These are phyloP conservation scores for Brenthis ino DNA, from an alignment of 2,888 invertebrate species.

Conservation along the genomic window DNA sequence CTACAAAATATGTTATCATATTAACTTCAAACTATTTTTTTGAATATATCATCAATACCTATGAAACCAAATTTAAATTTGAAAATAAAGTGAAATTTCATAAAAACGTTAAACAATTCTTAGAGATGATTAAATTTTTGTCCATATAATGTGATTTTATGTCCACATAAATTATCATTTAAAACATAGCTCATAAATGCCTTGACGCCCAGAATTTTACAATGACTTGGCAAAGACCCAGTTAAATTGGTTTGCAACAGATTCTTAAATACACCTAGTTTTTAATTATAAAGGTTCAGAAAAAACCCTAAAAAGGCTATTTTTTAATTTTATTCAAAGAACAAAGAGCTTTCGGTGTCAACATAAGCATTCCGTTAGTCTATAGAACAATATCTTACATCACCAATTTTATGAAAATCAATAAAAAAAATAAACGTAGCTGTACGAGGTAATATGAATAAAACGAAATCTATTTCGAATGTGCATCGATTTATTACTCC, in stretches of 20 bases:
- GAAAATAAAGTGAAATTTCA: not conserved
- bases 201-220: constrained; percentile 24
- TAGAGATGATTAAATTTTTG: not conserved
- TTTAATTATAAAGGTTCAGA: too few species aligned
- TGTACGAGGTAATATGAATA: not conserved
- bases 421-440: not conserved
- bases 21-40: too few species aligned
- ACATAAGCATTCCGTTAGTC: too few species aligned
- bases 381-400: too few species aligned
- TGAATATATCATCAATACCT: too few species aligned
- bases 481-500: not conserved
- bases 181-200: constrained; percentile 8
- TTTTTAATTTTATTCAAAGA: too few species aligned
- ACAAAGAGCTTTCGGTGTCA: too few species aligned
- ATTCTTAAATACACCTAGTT: not conserved
- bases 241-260: constrained; percentile 25
- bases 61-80: too few species aligned
- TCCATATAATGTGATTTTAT: not conserved
- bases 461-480: not conserved
- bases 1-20: too few species aligned
- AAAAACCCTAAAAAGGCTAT: too few species aligned
- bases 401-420: too few species aligned
- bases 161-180: constrained; percentile 4
- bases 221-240: constrained; percentile 29
- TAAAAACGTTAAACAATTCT: not conserved